Base-by-base conservation (phyloP, 2,888 invertebrate genomes). In the Cantharis lateralis region DNA sequence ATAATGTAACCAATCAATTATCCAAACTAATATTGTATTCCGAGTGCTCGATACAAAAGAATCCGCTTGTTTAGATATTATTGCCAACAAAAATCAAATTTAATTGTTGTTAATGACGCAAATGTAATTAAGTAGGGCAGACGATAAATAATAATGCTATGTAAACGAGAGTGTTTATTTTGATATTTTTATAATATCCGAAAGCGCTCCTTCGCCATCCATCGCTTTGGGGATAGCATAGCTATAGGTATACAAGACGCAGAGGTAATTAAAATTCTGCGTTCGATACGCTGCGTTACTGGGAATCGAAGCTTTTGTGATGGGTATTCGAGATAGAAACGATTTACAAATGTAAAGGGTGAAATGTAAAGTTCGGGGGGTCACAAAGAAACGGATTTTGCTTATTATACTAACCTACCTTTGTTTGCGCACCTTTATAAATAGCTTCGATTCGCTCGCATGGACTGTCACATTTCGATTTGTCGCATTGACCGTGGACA, bases 351-450 rank as follows among this genome's bases (percentile, higher is more conserved):
- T 48, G 48, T 48, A 48, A 48, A 13, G 48, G 48, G 48, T 48
- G 48, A 48, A 48, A 48, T n/a, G 64, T 66, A 66, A 66, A 66
- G 64, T 66, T 66, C 20, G 64, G 24, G 10, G 64, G 64, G 64
- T 66, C 64, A 20, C 20, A 15, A 76, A 16, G 68, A 68, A 62
- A 70, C 73, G 70, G 72, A 74, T 74, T 75, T 72, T 18, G 71
- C 68, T 68, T 78, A 76, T 74, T 78, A 79, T 77, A 79, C 80
- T 80, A 79, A 80, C 80, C 80, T 80, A 80, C 80, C 80, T 80
- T 79, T 78, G 77, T 74, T 79, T 80, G 80, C 80, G 80, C 80
- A 80, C 80, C 80, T 80, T 79, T 80, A 80, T 78, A 80, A 80
- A 80, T 80, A 80, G 77, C 79, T 77, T 78, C 69, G 80, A 77